phyloP scores from a whole-genome alignment of 2,888 invertebrate genomes.

The Trilocha varians region DNA sequence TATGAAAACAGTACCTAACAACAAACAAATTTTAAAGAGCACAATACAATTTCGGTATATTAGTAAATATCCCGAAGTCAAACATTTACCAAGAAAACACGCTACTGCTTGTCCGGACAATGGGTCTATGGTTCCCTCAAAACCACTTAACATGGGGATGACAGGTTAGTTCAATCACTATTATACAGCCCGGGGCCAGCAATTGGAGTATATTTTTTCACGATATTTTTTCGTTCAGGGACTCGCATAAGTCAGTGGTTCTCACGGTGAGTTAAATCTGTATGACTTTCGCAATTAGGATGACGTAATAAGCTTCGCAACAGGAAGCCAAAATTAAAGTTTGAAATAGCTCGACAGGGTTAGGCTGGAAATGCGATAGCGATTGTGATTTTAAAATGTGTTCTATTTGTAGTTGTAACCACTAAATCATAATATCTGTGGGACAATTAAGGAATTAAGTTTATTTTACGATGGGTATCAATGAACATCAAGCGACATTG shows the following conservation, averaged over 20 bases:
- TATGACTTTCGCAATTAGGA: neutral
- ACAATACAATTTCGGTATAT: constrained; percentile 40
- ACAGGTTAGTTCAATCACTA: constrained; percentile 72
- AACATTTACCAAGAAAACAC: constrained; percentile 69
- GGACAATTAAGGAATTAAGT: no score
- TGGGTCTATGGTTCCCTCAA: constrained; percentile 56
- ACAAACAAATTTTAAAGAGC: constrained; percentile 44
- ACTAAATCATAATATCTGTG: no score
- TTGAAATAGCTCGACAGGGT: neutral
- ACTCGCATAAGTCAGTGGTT: constrained; percentile 43
- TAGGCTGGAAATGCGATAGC: no score
- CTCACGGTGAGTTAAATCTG: constrained; percentile 40
- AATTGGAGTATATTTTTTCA: constrained; percentile 59
- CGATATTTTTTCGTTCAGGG: constrained; percentile 46
- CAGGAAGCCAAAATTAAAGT: neutral
- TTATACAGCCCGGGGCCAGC: constrained; percentile 59
- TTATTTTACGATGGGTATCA: no score
- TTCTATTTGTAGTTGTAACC: no score
- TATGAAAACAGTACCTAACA: constrained; percentile 41
- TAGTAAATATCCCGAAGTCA: constrained; percentile 64
- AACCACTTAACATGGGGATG: constrained; percentile 73
- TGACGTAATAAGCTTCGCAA: neutral
- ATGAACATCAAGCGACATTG: no score
- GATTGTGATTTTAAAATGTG: constrained; percentile 1
- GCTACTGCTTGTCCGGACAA: constrained; percentile 66